Evolutionary conservation across 2,797 vertebrate genomes (phyloP).

Genomic region (Brachyalestes nurse): DNA sequence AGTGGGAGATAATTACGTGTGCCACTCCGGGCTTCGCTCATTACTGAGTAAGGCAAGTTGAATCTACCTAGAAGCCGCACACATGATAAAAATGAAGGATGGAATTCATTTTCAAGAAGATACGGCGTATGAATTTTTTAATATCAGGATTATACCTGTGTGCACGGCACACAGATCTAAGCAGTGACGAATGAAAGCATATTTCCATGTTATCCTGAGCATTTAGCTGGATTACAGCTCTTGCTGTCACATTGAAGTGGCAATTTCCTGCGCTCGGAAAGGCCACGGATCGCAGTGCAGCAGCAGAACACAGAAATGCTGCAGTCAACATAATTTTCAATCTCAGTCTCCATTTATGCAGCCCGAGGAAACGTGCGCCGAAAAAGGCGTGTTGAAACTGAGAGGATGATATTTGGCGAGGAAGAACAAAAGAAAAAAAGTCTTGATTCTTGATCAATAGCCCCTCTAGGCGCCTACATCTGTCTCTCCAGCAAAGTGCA

Average conservation of each 20-base stretch:
- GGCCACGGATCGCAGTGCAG: not conserved
- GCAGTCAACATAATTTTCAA: slow-evolving; percentile 9
- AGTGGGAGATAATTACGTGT: not conserved
- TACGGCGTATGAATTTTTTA: slow-evolving; percentile 32
- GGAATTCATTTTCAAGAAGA: slow-evolving; percentile 40
- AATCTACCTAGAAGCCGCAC: slow-evolving; percentile 2
- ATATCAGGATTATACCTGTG: slow-evolving; percentile 12
- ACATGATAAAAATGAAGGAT: slow-evolving; percentile 32
- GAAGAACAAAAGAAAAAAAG: slow-evolving; percentile 5
- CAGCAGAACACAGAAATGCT: slow-evolving; percentile 7
- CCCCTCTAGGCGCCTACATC: slow-evolving; percentile 58
- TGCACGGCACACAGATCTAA: slow-evolving; percentile 12
- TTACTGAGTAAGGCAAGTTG: not conserved
- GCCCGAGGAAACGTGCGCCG: not conserved
- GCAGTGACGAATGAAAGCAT: slow-evolving; percentile 29
- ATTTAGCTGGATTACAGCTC: slow-evolving; percentile 17
- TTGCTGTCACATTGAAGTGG: slow-evolving; percentile 25
- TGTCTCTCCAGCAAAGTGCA: slow-evolving; percentile 64
- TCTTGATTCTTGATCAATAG: slow-evolving; percentile 59
- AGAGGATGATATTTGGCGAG: slow-evolving; percentile 10
- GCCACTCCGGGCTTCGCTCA: not conserved
- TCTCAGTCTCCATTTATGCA: not conserved
- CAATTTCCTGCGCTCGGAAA: slow-evolving; percentile 10
- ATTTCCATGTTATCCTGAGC: slow-evolving; percentile 16
- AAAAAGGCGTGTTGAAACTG: slow-evolving; percentile 9